These are phyloP conservation scores for Eciton burchellii DNA, from an alignment of 1,140 invertebrate species.

Conservation along the genomic window DNA sequence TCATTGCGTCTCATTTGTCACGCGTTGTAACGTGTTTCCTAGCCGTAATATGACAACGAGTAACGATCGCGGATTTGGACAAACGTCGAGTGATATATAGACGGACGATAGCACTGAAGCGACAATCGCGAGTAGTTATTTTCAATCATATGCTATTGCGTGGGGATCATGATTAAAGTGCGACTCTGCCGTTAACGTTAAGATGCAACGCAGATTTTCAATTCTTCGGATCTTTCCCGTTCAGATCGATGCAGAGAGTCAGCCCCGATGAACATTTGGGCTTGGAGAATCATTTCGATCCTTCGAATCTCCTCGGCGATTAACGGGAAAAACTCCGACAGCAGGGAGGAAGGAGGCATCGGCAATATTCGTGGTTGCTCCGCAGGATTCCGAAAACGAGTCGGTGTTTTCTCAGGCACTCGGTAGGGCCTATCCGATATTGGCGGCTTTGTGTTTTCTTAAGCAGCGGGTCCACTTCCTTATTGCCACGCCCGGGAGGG, in stretches of 20 bases:
- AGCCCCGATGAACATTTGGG: neutral
- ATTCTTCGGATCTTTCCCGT: no score
- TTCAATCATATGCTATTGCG: no score
- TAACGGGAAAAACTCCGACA: slow-evolving; percentile 5
- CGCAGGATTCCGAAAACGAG: slow-evolving; percentile 65
- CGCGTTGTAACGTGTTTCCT: neutral
- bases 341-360: neutral
- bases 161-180: no score
- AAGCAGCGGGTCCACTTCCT: slow-evolving; percentile 83
- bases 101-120: no score
- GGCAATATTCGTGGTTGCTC: slow-evolving; percentile 30
- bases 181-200: no score
- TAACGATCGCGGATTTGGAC: neutral
- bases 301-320: slow-evolving; percentile 1
- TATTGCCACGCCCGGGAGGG: slow-evolving; percentile 77
- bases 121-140: neutral
- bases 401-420: slow-evolving; percentile 82
- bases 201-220: no score
- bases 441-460: slow-evolving; percentile 83
- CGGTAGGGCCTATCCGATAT: slow-evolving; percentile 78
- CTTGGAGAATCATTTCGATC: slow-evolving; percentile 16
- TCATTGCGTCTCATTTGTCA: no score
- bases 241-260: no score
- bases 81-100: neutral
- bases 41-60: neutral